These are phyloP conservation scores for Naso thynnoides DNA, from an alignment of 2,797 vertebrate species.

Conservation along the genomic window DNA sequence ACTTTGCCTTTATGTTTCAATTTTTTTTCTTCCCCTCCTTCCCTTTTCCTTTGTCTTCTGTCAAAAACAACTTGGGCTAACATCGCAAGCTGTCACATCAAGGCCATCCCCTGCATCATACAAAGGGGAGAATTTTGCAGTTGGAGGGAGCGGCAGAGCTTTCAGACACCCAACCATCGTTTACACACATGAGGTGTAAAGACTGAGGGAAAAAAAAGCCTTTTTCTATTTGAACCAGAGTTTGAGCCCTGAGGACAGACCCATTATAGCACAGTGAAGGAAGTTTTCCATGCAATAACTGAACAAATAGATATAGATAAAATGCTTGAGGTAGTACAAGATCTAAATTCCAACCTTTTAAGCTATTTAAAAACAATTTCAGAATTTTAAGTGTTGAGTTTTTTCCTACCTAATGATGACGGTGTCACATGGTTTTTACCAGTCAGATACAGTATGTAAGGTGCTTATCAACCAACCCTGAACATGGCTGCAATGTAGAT, in stretches of 20 bases:
- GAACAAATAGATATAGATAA: slow-evolving; percentile 63
- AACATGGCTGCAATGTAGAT: slow-evolving; percentile 42
- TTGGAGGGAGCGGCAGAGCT: slow-evolving; percentile 59
- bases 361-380: slow-evolving; percentile 47
- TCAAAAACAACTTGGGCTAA: slow-evolving; percentile 85
- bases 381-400: slow-evolving; percentile 6
- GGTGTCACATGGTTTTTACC: slow-evolving; percentile 36
- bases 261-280: slow-evolving; percentile 64
- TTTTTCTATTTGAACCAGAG: slow-evolving; percentile 68
- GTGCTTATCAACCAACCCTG: slow-evolving; percentile 41
- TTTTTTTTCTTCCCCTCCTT: slow-evolving; percentile 49
- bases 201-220: slow-evolving; percentile 31
- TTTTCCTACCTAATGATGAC: slow-evolving; percentile 19
- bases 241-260: slow-evolving; percentile 72
- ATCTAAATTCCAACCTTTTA: slow-evolving; percentile 54
- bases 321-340: slow-evolving; percentile 42
- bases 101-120: slow-evolving; percentile 77
- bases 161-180: slow-evolving; percentile 63
- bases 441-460: slow-evolving; percentile 19
- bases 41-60: slow-evolving; percentile 80
- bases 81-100: slow-evolving; percentile 84
- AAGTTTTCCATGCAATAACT: slow-evolving; percentile 67
- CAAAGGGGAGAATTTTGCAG: slow-evolving; percentile 73
- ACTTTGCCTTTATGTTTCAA: slow-evolving; percentile 64
- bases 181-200: slow-evolving; percentile 68